phyloP scores from a whole-genome alignment of 2,113 vertebrate species.

The Oryzias melastigma region DNA sequence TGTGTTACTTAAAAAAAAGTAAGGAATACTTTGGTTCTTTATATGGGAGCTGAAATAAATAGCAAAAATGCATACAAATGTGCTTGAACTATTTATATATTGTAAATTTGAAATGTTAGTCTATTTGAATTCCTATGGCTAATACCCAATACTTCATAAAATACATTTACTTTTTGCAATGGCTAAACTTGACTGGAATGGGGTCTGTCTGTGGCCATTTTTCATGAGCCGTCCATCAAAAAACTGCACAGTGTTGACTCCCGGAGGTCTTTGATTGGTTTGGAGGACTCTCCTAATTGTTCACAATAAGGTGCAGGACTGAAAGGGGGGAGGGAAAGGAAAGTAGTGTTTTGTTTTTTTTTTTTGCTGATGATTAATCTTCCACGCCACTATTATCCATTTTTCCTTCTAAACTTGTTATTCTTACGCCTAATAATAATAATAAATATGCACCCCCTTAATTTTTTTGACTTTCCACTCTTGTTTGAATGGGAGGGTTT shows the following conservation, averaged over 20 bases:
- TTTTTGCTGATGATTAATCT: constrained; percentile 79
- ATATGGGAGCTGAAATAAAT: no score
- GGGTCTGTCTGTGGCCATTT: no score
- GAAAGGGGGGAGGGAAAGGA: constrained; percentile 44
- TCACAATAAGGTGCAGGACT: constrained; percentile 73
- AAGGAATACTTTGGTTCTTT: no score
- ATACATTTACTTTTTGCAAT: constrained; percentile 41
- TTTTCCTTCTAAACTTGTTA: constrained; percentile 60
- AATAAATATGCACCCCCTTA: constrained; percentile 53
- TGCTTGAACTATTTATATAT: no score
- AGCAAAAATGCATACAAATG: no score
- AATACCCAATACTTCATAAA: no score
- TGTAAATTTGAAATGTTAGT: no score
- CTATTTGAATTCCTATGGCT: no score
- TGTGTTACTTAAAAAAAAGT: no score
- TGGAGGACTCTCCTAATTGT: constrained; percentile 69
- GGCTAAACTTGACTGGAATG: constrained; percentile 69
- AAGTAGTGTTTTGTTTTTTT: constrained; percentile 55
- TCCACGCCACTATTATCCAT: constrained; percentile 70
- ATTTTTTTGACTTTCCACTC: constrained; percentile 75
- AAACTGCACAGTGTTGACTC: constrained; percentile 69
- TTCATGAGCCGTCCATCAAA: constrained; percentile 61
- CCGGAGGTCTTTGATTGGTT: constrained; percentile 74
- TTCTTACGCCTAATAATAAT: constrained; percentile 37
- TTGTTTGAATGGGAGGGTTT: constrained; percentile 60